Evolutionary conservation across 2,113 vertebrate genomes (phyloP).

Genomic region (Antechinus stuartii): DNA sequence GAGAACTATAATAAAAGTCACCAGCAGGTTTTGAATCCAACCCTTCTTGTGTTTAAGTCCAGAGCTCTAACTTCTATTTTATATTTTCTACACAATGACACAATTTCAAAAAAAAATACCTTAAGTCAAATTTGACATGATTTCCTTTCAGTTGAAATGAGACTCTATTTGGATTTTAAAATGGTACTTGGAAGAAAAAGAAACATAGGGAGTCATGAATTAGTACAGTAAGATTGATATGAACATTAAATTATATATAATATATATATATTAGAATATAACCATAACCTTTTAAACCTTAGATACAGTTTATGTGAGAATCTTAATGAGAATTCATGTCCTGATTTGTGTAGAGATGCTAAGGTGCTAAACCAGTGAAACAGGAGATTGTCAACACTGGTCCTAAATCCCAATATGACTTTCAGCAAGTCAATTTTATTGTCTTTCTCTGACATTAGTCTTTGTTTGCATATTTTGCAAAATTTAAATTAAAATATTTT

Average conservation of each 20-base stretch:
- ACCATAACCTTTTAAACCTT: neutral
- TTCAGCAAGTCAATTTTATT: slow-evolving; percentile 17
- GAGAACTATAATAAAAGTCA: neutral
- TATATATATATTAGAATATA: neutral
- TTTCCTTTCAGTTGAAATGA: slow-evolving; percentile 23
- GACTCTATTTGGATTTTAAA: neutral
- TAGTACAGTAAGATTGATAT: neutral
- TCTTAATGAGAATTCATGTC: neutral
- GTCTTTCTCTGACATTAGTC: neutral
- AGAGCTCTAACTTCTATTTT: neutral
- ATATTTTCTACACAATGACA: neutral
- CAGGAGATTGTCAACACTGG: neutral
- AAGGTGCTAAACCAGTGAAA: neutral
- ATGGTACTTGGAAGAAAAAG: neutral
- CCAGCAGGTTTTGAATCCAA: neutral
- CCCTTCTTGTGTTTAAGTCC: neutral
- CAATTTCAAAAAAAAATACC: neutral
- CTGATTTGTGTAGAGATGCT: neutral
- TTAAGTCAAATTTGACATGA: slow-evolving; percentile 16
- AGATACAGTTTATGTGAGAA: neutral
- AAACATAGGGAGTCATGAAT: neutral
- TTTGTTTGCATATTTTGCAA: slow-evolving; percentile 6
- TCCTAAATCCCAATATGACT: neutral
- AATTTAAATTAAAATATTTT: slow-evolving; percentile 32
- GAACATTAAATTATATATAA: neutral